Evolutionary conservation across 1,140 invertebrate genomes (phyloP).

Genomic region (Ylistrum balloti): DNA sequence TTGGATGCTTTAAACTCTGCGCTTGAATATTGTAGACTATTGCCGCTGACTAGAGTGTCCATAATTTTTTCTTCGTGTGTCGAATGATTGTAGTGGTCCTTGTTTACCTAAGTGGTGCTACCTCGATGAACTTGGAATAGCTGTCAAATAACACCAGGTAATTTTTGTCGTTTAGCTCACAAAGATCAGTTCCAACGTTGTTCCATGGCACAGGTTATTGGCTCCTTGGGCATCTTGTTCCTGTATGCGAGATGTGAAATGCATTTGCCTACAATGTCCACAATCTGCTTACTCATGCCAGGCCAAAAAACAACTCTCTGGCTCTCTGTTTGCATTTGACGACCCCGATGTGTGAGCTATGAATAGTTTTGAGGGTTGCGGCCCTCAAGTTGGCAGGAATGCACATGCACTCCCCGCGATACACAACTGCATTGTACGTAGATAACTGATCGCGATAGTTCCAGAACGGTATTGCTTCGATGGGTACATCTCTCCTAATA

Average conservation of each 20-base stretch:
- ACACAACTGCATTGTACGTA: conserved; percentile 71
- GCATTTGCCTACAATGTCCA: conserved; percentile 81
- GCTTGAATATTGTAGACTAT: conserved; percentile 81
- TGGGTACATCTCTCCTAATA: background rate
- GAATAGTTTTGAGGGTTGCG: conserved; percentile 78
- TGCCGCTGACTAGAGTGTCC: conserved; percentile 79
- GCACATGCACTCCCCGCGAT: conserved; percentile 52
- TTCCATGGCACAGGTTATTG: conserved; percentile 57
- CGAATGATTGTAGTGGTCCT: background rate
- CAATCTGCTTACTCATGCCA: conserved; percentile 83
- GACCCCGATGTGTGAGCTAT: conserved; percentile 82
- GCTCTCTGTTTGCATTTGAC: no score
- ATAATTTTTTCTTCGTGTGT: background rate
- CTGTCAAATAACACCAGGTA: conserved; percentile 62
- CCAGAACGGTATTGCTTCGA: conserved; percentile 70
- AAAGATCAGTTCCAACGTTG: conserved; percentile 62
- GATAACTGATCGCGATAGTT: conserved; percentile 75
- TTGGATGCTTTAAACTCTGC: conserved; percentile 79
- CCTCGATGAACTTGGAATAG: conserved; percentile 63
- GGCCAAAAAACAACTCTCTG: no score
- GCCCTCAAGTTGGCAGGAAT: conserved; percentile 67
- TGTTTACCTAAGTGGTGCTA: conserved; percentile 43
- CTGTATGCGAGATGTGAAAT: conserved; percentile 76
- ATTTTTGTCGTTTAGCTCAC: conserved; percentile 52
- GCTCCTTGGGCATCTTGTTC: no score